Evolutionary conservation across 1,140 invertebrate genomes (phyloP).

Genomic region (Steinernema feltiae): DNA sequence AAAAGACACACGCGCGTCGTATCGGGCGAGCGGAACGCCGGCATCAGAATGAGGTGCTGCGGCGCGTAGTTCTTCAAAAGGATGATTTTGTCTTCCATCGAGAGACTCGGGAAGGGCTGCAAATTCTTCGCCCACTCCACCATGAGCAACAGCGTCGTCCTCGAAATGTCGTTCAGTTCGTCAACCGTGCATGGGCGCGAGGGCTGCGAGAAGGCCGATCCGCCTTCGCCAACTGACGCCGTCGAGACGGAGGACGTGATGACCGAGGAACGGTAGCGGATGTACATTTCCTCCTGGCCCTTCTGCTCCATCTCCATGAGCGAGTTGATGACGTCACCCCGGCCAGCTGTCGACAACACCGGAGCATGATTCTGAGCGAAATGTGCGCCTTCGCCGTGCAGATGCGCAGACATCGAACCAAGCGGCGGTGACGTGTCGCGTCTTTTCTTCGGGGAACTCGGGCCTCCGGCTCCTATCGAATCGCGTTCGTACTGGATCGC

Average conservation of each 20-base stretch:
- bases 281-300: conserved; percentile 49
- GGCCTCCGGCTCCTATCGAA: conserved; percentile 46
- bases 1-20: conserved; percentile 56
- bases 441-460: conserved; percentile 45
- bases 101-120: conserved; percentile 27
- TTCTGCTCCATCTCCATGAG: conserved; percentile 56
- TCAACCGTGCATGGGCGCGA: conserved; percentile 31
- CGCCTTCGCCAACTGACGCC: background rate
- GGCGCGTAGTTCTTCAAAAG: conserved; percentile 55
- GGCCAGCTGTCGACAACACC: too few species aligned
- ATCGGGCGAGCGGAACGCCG: conserved; percentile 55
- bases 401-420: conserved; percentile 16
- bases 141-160: conserved; percentile 53
- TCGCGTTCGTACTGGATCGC: conserved; percentile 58
- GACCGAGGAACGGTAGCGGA: conserved; percentile 44
- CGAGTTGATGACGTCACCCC: conserved; percentile 43
- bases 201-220: conserved; percentile 17
- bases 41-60: conserved; percentile 57
- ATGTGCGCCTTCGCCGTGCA: too few species aligned
- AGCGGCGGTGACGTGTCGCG: conserved; percentile 35
- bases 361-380: too few species aligned
- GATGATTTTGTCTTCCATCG: conserved; percentile 50
- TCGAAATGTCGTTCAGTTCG: conserved; percentile 54
- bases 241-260: conserved; percentile 28
- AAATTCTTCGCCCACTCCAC: conserved; percentile 55